Conservation (phyloP, 30 jellyfish, hydroid and myxozoan species). For the Sanderia malayensis region DNA sequence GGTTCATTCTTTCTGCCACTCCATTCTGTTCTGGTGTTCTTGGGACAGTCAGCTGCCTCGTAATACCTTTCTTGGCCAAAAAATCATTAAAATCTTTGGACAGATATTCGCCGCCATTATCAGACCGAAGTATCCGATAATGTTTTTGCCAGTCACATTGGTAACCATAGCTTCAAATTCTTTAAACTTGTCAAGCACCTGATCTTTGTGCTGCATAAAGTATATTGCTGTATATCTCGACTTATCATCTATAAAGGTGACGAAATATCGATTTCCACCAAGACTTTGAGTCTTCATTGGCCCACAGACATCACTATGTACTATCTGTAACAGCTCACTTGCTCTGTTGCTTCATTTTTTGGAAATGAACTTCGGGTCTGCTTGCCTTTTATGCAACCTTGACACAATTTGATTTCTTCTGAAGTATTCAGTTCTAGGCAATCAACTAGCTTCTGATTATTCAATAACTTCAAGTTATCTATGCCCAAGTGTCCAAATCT, state of each 20-base stretch:
- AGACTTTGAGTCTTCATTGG: conserved; percentile 22
- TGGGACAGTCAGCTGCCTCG: conserved; percentile 23
- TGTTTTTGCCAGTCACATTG: too few relatives aligned
- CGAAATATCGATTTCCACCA: conserved; percentile 46
- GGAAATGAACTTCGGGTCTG: conserved; percentile 31
- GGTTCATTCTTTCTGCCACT: conserved; percentile 27
- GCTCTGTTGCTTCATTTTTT: conserved; percentile 3
- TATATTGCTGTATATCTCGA: conserved; percentile 21
- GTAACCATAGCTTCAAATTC: too few relatives aligned
- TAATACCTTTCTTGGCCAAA: conserved; percentile 6
- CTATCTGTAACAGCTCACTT: conserved; percentile 1
- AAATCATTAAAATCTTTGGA: conserved; percentile 26
- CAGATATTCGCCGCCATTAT: conserved; percentile 58
- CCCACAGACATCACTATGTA: conserved; percentile 31
- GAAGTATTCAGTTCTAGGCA: conserved; percentile 16
- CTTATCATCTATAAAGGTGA: conserved; percentile 42
- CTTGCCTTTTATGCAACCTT: conserved; percentile 31
- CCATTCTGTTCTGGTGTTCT: conserved; percentile 56
- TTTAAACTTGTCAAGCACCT: too few relatives aligned
- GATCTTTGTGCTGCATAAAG: conserved; percentile 25
- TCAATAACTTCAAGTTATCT: conserved; percentile 10
- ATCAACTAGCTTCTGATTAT: conserved; percentile 24
- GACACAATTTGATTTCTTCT: conserved; percentile 14
- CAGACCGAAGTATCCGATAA: conserved; percentile 30
- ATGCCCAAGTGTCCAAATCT: conserved; percentile 19